phyloP scores from a whole-genome alignment of 1,140 invertebrate genomes.

The Ceratina australensis region DNA sequence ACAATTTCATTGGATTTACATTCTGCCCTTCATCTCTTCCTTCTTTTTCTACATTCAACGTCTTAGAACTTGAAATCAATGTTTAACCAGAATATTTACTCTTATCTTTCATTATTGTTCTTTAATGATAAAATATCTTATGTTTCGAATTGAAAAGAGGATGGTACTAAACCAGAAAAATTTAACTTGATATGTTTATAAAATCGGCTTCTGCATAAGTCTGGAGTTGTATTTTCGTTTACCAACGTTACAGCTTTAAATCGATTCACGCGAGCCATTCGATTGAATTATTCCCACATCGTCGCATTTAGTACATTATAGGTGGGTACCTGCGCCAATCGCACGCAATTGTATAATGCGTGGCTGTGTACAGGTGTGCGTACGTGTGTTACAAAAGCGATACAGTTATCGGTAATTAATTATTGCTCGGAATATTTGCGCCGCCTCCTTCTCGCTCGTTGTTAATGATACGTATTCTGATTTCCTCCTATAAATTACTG shows the following conservation, averaged over 20 bases:
- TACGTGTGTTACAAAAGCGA: constrained; percentile 11
- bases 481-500: not conserved
- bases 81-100: not conserved
- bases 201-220: constrained; percentile 1
- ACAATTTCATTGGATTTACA: not conserved
- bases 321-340: constrained; percentile 3
- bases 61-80: not conserved
- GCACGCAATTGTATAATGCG: constrained; percentile 3
- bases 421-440: constrained; percentile 9
- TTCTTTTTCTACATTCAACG: too few relatives aligned
- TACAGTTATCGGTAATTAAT: constrained; percentile 36
- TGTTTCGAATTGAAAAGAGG: too few relatives aligned
- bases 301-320: constrained; percentile 27
- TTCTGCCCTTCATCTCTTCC: too few relatives aligned
- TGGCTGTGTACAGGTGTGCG: not conserved
- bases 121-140: too few relatives aligned
- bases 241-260: constrained; percentile 18
- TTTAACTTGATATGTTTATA: not conserved
- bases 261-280: constrained; percentile 11
- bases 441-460: not conserved
- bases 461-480: constrained; percentile 8
- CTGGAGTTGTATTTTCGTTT: not conserved
- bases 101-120: too few relatives aligned
- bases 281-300: constrained; percentile 27
- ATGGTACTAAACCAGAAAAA: not conserved